Conservation (phyloP, 2,888 invertebrate genomes). For the Agriopis aurantiaria region DNA sequence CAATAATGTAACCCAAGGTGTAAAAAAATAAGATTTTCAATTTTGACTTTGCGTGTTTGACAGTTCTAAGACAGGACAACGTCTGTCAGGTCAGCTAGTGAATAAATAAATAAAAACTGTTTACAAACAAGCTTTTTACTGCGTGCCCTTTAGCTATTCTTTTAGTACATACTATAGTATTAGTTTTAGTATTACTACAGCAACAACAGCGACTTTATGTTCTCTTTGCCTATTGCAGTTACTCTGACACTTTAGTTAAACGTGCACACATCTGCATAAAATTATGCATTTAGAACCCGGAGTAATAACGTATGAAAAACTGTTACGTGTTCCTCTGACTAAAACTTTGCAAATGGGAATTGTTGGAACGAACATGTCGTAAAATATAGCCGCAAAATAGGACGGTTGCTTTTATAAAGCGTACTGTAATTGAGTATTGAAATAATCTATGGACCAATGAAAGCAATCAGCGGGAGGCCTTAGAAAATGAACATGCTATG, state of each 20-base stretch:
- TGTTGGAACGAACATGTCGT: neutral
- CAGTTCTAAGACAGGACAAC: too few species aligned
- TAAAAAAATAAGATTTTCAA: too few species aligned
- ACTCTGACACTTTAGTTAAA: constrained; percentile 28
- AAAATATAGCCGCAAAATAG: constrained; percentile 4
- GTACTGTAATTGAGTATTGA: constrained; percentile 18
- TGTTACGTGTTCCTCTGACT: constrained; percentile 13
- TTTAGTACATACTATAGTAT: too few species aligned
- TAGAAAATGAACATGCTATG: neutral
- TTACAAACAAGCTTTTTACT: too few species aligned
- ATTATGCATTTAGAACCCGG: constrained; percentile 25
- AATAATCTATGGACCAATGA: constrained; percentile 14
- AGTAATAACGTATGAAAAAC: constrained; percentile 25
- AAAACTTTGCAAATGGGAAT: constrained; percentile 4
- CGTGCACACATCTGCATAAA: constrained; percentile 26
- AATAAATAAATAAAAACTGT: too few species aligned
- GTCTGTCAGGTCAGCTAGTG: too few species aligned
- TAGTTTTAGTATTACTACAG: too few species aligned
- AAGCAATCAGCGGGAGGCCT: constrained; percentile 12
- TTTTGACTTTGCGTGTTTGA: too few species aligned
- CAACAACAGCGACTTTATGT: neutral
- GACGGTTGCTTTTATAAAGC: constrained; percentile 4
- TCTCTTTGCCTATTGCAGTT: constrained; percentile 20
- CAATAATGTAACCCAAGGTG: too few species aligned
- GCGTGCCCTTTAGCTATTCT: neutral